Evolutionary conservation across 2,797 vertebrate species (phyloP), one percentile per base, ranked within the genome.

Genomic region (Scolopax rusticola): DNA sequence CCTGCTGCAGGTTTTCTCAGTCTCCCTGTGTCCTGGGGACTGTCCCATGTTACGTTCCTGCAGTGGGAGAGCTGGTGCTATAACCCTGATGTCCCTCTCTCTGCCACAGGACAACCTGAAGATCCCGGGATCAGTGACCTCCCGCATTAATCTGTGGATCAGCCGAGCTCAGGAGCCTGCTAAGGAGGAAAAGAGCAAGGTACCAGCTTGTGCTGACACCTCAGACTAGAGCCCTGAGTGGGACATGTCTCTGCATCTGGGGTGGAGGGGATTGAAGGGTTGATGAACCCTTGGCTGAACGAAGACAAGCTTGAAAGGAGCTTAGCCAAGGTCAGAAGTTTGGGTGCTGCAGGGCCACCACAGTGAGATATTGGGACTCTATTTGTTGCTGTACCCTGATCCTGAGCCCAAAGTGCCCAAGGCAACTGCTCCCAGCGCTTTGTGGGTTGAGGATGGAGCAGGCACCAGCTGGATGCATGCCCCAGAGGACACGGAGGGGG

Each of bases 81-180:
- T 64, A 91, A 87, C 28, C 47, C 25, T 15, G 21, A 9, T 25
- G 75, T 67, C 71, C 54, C 43, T 74, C 33, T 32, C 36, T 87
- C 32, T 94, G 54, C 76, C 75, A 27, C 92, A 99, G 99, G 99
- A 99, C 78, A 98, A 95, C 61, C 92, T 98, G 76, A 97, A 87
- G 90, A 98, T 98, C 70, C 95, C 98, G 0, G 98, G 98, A 4
- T 98, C 98, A 3, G 98, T 99, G 93, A 98, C 98, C 2, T 98
- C 99, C 10, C 98, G 98, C 45, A 98, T 99, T 88, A 99, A 98
- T 87, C 98, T 98, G 77, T 99, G 98, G 99, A 97, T 99, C 91
- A 98, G 97, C 96, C 98, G 98, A 96, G 92, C 95, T 77, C 98
- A 98, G 93, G 98, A 97, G 89, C 69, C 73, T 87, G 32, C 95